A percentile compares a stretch with the other conserved stretches of the same genome.
Conservation (phyloP, 1,140 invertebrate genomes). For the Spodoptera litura region DNA sequence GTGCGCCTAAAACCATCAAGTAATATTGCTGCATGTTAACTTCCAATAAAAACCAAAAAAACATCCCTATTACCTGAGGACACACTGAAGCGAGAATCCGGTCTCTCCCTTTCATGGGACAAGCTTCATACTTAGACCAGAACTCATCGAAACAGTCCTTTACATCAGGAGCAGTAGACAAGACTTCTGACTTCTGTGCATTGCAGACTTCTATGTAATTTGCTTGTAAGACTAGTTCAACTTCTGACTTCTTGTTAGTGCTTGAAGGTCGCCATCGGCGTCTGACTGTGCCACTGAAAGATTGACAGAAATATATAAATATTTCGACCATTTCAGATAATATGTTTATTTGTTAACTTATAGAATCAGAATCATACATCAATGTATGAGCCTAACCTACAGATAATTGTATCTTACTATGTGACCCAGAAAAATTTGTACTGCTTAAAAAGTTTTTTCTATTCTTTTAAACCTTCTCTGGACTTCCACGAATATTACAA, state of each 20-base stretch:
- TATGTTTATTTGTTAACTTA: no score
- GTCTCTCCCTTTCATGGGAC: constrained; percentile 91
- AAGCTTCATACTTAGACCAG: constrained; percentile 89
- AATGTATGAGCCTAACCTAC: no score
- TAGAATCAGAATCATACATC: no score
- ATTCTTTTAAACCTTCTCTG: no score
- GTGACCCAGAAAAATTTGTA: no score
- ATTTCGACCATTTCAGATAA: no score
- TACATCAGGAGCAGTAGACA: constrained; percentile 90
- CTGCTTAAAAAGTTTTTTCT: no score
- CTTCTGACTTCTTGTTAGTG: constrained; percentile 88
- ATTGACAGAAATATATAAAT: neutral
- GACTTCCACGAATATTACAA: no score
- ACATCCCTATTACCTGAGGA: constrained; percentile 88
- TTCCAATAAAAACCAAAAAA: no score
- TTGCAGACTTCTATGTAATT: constrained; percentile 92
- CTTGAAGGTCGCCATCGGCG: constrained; percentile 90
- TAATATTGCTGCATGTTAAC: no score
- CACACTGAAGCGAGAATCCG: constrained; percentile 94
- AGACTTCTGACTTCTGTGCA: constrained; percentile 87
- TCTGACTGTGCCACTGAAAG: constrained; percentile 91
- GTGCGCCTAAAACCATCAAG: no score
- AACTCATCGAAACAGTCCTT: constrained; percentile 91
- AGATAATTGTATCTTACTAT: no score
- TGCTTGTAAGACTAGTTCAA: constrained; percentile 91